Evolutionary conservation across 2,113 vertebrate genomes (phyloP).

Genomic region (Bungarus multicinctus): DNA sequence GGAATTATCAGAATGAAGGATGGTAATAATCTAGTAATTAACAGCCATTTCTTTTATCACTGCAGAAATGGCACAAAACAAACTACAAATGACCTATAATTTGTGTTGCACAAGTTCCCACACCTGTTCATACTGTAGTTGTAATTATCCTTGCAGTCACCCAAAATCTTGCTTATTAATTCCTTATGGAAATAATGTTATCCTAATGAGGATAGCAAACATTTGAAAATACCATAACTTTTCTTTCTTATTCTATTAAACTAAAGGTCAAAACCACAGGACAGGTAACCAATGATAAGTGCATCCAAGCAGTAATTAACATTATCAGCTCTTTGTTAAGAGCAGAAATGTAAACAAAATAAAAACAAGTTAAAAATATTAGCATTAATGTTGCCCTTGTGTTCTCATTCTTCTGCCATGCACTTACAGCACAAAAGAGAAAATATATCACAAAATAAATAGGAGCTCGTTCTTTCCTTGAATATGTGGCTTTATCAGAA

Average conservation of each 20-base stretch:
- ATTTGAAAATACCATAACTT: not conserved
- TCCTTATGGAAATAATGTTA: slow-evolving; percentile 27
- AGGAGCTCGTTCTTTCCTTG: not conserved
- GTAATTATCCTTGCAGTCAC: slow-evolving; percentile 56
- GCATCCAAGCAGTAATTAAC: slow-evolving; percentile 45
- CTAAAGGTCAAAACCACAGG: slow-evolving; percentile 40
- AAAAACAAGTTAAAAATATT: slow-evolving; percentile 22
- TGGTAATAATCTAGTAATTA: slow-evolving; percentile 64
- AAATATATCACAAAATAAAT: slow-evolving; percentile 37
- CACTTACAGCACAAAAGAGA: slow-evolving; percentile 25
- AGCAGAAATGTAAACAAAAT: slow-evolving; percentile 35
- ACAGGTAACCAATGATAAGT: slow-evolving; percentile 38
- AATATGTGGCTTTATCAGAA: not conserved
- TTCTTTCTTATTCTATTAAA: slow-evolving; percentile 44
- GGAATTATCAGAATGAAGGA: slow-evolving; percentile 65
- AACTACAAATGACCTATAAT: slow-evolving; percentile 57
- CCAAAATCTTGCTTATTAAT: slow-evolving; percentile 46
- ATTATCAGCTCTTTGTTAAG: slow-evolving; percentile 29
- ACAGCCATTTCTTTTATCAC: slow-evolving; percentile 61
- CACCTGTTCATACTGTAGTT: slow-evolving; percentile 52
- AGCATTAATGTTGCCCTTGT: slow-evolving; percentile 25
- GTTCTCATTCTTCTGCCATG: slow-evolving; percentile 28
- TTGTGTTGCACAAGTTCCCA: slow-evolving; percentile 49
- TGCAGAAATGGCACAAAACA: slow-evolving; percentile 53
- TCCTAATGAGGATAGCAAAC: slow-evolving; percentile 18